Percentiles rank a stretch among this genome's conserved stretches.
Evolutionary conservation across 1,140 invertebrate genomes (phyloP).

Genomic region (Wiebesia pumilae): DNA sequence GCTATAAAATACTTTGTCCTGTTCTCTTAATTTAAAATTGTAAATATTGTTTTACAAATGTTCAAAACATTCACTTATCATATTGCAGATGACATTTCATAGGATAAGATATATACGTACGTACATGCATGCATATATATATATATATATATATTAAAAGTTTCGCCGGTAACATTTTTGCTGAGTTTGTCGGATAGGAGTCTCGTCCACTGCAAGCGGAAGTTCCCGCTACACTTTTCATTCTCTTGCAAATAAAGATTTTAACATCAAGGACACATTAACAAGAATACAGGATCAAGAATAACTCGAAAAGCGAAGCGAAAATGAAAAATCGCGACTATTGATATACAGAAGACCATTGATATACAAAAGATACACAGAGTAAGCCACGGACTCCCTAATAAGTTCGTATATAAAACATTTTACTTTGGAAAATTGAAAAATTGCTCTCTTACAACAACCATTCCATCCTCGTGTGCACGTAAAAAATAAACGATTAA

Average conservation of each 20-base stretch:
- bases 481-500: no score
- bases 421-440: conserved; percentile 22
- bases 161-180: background rate
- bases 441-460: background rate
- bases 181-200: background rate
- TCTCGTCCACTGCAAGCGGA: background rate
- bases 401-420: conserved; percentile 15
- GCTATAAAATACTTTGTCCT: no score
- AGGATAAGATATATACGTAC: no score
- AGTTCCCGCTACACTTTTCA: background rate
- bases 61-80: no score
- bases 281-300: background rate
- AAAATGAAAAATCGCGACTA: background rate
- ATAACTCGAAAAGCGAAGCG: background rate
- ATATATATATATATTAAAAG: background rate
- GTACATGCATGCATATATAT: no score
- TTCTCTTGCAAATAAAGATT: background rate
- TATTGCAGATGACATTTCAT: no score
- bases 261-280: background rate
- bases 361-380: background rate
- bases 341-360: conserved; percentile 21
- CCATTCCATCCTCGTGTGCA: no score
- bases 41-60: no score
- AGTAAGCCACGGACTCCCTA: background rate
- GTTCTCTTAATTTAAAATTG: no score